phyloP scores from a whole-genome alignment of 2,888 invertebrate species.

The Brachyptera risi region DNA sequence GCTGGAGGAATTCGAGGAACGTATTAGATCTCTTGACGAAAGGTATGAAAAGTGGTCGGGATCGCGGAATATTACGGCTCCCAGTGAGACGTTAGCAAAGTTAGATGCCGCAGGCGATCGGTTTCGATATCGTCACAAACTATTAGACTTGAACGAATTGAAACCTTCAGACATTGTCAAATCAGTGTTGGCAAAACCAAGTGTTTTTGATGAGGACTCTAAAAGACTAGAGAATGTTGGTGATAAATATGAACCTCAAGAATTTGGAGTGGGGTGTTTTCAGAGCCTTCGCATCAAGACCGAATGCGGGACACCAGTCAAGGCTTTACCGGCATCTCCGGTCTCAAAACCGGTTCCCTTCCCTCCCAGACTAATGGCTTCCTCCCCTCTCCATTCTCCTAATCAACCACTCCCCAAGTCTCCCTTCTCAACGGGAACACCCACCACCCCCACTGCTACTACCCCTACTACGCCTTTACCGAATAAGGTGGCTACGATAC shows the following conservation, averaged over 20 bases:
- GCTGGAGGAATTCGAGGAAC: slow-evolving; percentile 73
- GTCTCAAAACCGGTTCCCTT: slow-evolving; percentile 24
- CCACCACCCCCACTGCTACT: slow-evolving; percentile 26
- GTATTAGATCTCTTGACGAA: slow-evolving; percentile 88
- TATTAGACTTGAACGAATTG: slow-evolving; percentile 73
- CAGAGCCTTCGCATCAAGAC: slow-evolving; percentile 30
- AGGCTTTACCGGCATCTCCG: slow-evolving; percentile 32
- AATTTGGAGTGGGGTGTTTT: slow-evolving; percentile 43
- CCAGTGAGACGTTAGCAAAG: slow-evolving; percentile 50
- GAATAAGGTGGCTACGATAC: slow-evolving; percentile 20
- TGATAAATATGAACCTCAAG: slow-evolving; percentile 72
- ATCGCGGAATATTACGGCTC: slow-evolving; percentile 55
- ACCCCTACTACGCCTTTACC: slow-evolving; percentile 21
- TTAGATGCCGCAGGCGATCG: slow-evolving; percentile 52
- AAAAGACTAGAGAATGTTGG: slow-evolving; percentile 85
- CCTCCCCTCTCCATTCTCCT: slow-evolving; percentile 30
- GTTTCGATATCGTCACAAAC: slow-evolving; percentile 63
- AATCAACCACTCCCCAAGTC: slow-evolving; percentile 29
- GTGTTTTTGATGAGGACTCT: slow-evolving; percentile 94
- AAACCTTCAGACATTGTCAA: slow-evolving; percentile 93
- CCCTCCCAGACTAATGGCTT: slow-evolving; percentile 22
- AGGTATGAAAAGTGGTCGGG: slow-evolving; percentile 89
- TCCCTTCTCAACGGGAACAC: slow-evolving; percentile 31
- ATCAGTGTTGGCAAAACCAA: slow-evolving; percentile 84
- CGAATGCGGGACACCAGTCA: slow-evolving; percentile 33